Conservation (phyloP, 1,140 invertebrate species). For the Drosophila ficusphila region DNA sequence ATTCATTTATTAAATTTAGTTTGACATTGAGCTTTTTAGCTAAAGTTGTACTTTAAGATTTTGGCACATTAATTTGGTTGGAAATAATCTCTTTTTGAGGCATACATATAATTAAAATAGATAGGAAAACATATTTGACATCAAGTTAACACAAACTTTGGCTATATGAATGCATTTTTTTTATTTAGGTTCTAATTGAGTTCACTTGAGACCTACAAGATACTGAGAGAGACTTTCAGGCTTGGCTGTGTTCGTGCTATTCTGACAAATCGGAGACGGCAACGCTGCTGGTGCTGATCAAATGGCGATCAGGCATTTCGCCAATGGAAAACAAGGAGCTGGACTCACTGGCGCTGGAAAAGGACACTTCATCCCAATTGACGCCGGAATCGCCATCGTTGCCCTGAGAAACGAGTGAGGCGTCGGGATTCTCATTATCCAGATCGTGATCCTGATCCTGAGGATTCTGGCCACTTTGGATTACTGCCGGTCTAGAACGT, state of each 20-base stretch:
- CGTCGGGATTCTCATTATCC: constrained; percentile 8
- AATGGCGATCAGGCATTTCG: constrained; percentile 58
- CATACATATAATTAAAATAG: too few species aligned
- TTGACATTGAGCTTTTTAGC: too few species aligned
- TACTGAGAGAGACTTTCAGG: not conserved
- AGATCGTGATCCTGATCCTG: not conserved
- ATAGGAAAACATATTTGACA: too few species aligned
- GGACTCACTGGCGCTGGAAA: constrained; percentile 30
- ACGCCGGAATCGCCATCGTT: constrained; percentile 49
- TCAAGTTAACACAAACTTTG: too few species aligned
- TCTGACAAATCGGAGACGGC: constrained; percentile 50
- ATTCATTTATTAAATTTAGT: too few species aligned
- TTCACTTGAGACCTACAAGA: too few species aligned
- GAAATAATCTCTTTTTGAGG: too few species aligned
- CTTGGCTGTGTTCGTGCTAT: not conserved
- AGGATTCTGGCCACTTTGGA: not conserved
- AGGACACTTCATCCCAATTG: constrained; percentile 34
- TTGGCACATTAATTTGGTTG: too few species aligned
- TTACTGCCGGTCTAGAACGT: not conserved
- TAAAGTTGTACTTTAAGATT: too few species aligned
- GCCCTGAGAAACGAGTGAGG: constrained; percentile 27
- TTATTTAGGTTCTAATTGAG: too few species aligned
- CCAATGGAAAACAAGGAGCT: constrained; percentile 49
- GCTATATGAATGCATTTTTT: too few species aligned
- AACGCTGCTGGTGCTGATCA: constrained; percentile 69